Base-by-base conservation (phyloP, 2,888 invertebrate genomes). In the Synergus gifuensis region DNA sequence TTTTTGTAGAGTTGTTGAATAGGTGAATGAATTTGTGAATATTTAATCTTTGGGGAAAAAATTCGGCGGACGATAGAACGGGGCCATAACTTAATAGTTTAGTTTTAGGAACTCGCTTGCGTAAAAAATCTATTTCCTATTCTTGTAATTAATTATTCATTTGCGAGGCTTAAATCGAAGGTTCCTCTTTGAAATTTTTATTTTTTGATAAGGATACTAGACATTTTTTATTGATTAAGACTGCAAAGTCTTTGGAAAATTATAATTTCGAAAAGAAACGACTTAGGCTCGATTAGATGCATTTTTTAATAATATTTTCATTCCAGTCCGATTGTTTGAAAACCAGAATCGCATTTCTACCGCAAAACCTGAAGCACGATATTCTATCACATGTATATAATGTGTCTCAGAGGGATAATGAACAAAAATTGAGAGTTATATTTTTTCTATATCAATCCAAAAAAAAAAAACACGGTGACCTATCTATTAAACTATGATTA, bases 331-430 rank as follows among this genome's bases (percentile, higher is more conserved):
- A 22, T 44, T 28, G 16, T 73, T 36, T 54, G 4, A 84, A 87
- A 85, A 84, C 82, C 86, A 86, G 87, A 83, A 80, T 81, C 80
- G 86, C 84, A 84, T 76, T 86, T 87, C 88, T 89, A 86, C 90
- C 87, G 88, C 88, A 87, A 88, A 89, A 73, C 54, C 54, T 73
- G 73, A 73, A 73, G 73, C 49, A 88, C 87, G 89, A 89, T 90
- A 90, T 87, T 90, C 89, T 90, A 91, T 90, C 90, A 91, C 89
- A 89, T 91, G 91, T 91, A 91, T 86, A 91, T 91, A 91, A 88
- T 89, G 86, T 90, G 89, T 88, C 86, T 86, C 83, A 88, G 85
- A 83, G 85, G 85, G 83, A 86, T 82, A 83, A 86, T 83, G 79
- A 88, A 86, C 86, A 86, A 86, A 88, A 88, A 86, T 90, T 89